These are phyloP conservation scores for Tetraodon nigroviridis DNA, from an alignment of 2,113 vertebrate genomes.

Conservation along the genomic window DNA sequence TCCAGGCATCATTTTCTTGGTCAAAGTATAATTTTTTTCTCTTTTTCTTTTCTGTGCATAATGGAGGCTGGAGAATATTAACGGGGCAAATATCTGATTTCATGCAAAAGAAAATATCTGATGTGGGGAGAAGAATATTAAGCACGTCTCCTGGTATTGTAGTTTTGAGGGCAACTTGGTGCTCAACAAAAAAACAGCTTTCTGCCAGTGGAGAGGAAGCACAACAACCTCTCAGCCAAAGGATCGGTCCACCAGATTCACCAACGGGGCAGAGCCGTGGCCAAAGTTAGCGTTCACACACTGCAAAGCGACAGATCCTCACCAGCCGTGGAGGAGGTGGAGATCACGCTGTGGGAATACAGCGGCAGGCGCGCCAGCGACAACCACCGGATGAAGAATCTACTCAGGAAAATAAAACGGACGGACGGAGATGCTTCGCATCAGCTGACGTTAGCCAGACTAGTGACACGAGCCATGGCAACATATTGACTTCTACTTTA, in stretches of 20 bases:
- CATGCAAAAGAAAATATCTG: conserved; percentile 69
- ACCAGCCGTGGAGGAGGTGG: too few relatives aligned
- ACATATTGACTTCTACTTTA: too few relatives aligned
- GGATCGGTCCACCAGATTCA: background rate
- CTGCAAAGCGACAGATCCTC: too few relatives aligned
- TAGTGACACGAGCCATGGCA: too few relatives aligned
- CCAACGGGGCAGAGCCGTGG: too few relatives aligned
- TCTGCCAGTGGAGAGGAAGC: conserved; percentile 1
- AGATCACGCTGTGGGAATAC: too few relatives aligned
- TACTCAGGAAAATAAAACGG: too few relatives aligned
- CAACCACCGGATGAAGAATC: too few relatives aligned
- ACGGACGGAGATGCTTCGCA: too few relatives aligned
- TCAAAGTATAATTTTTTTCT: conserved; percentile 66
- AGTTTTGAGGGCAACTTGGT: conserved; percentile 35
- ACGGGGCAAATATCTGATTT: conserved; percentile 70
- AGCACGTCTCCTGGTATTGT: conserved; percentile 55
- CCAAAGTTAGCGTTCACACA: too few relatives aligned
- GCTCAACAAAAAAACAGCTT: conserved; percentile 45
- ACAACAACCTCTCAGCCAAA: conserved; percentile 8
- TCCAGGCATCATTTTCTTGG: conserved; percentile 71
- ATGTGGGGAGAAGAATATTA: conserved; percentile 65
- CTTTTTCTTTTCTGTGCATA: conserved; percentile 48
- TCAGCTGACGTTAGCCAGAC: too few relatives aligned
- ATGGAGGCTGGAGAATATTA: conserved; percentile 69
- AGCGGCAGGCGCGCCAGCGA: too few relatives aligned